Conservation (phyloP, 2,113 vertebrate species). For the Fulica atra region DNA sequence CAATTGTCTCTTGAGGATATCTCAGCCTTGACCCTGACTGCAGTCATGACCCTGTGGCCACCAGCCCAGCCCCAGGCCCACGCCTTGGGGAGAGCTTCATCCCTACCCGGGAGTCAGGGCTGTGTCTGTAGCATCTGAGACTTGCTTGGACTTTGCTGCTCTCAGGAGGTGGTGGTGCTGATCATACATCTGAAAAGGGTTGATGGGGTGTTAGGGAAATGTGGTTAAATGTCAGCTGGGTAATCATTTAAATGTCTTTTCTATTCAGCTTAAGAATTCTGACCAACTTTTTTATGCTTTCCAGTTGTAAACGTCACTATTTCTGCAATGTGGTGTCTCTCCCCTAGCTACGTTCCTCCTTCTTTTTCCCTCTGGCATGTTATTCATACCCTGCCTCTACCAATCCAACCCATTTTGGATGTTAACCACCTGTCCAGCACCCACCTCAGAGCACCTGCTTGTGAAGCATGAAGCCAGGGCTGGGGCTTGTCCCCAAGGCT, state of each 20-base stretch:
- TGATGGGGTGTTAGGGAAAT: not conserved
- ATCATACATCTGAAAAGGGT: not conserved
- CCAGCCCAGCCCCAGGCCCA: not conserved
- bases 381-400: not conserved
- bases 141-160: not conserved
- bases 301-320: not conserved
- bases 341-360: not conserved
- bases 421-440: not conserved
- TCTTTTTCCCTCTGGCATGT: not conserved
- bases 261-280: not conserved
- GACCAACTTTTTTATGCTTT: not conserved
- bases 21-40: not conserved
- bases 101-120: not conserved
- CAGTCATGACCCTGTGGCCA: not conserved
- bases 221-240: not conserved
- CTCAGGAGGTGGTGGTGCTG: not conserved
- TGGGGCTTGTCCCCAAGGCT: not conserved
- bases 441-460: rapidly evolving
- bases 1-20: not conserved
- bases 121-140: not conserved
- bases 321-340: not conserved
- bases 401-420: not conserved
- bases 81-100: not conserved
- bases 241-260: not conserved
- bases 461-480: rapidly evolving